phyloP scores from a whole-genome alignment of 2,113 vertebrate genomes.

The Paradoxurus hermaphroditus region DNA sequence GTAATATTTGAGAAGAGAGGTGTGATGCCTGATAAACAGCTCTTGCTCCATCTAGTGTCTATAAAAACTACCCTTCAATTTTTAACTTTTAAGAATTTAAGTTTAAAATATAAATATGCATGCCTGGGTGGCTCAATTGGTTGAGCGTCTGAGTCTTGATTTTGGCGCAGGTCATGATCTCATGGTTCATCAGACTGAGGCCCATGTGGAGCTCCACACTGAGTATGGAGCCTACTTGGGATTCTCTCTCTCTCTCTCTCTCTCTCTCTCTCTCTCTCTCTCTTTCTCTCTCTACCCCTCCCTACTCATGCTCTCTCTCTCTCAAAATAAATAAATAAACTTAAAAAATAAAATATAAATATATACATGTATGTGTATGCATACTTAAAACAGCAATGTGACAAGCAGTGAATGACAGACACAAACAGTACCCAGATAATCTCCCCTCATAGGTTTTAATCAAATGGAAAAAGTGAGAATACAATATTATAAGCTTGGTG shows the following conservation, averaged over 20 bases:
- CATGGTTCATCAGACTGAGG: no score
- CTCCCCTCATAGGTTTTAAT: conserved; percentile 1
- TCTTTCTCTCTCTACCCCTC: no score
- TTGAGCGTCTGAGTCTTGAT: no score
- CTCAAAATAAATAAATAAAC: no score
- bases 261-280: no score
- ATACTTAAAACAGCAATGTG: neutral
- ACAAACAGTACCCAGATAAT: neutral
- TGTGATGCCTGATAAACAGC: neutral
- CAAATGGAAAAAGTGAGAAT: neutral
- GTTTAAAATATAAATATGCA: neutral
- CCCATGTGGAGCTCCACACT: no score
- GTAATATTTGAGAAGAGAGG: neutral
- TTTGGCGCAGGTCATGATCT: no score
- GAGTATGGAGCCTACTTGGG: no score
- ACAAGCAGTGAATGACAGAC: neutral
- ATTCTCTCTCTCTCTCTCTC: no score
- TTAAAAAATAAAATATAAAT: neutral
- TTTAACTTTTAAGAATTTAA: neutral
- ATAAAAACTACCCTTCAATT: neutral
- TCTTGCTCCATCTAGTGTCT: neutral
- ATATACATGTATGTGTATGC: neutral
- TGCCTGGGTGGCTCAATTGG: no score
- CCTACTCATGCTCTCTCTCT: no score
- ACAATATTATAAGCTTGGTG: neutral